These are phyloP conservation scores for Sericinus montela DNA, from an alignment of 2,888 invertebrate species.

Conservation along the genomic window DNA sequence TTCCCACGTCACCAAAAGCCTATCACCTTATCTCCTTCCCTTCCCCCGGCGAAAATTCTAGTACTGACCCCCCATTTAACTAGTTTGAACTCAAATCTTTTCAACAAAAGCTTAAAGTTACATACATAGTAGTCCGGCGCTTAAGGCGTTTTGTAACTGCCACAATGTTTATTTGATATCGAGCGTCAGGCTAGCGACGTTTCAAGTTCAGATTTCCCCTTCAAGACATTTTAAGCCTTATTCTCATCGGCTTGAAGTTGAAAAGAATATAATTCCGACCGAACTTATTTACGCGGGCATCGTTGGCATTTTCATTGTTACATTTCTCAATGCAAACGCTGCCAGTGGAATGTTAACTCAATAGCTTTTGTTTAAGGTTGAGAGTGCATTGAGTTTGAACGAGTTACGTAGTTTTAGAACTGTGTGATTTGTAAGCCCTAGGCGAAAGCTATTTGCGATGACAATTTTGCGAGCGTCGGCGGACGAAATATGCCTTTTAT, in stretches of 20 bases:
- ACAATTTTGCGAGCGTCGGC: constrained; percentile 76
- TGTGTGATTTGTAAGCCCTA: constrained; percentile 39
- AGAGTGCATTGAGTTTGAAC: constrained; percentile 26
- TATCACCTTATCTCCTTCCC: constrained; percentile 56
- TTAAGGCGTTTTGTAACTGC: constrained; percentile 54
- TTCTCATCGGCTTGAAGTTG: constrained; percentile 49
- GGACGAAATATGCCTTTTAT: constrained; percentile 80
- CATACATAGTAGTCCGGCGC: constrained; percentile 34
- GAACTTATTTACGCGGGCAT: constrained; percentile 76
- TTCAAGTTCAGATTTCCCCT: constrained; percentile 76
- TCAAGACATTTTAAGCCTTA: constrained; percentile 66
- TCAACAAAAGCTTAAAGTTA: constrained; percentile 42
- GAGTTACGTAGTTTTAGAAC: constrained; percentile 36
- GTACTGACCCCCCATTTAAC: constrained; percentile 41
- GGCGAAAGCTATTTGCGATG: constrained; percentile 79
- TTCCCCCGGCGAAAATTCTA: constrained; percentile 77
- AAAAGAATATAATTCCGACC: constrained; percentile 45
- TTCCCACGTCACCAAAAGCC: constrained; percentile 40
- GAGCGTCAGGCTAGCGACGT: constrained; percentile 76
- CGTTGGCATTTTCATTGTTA: constrained; percentile 77
- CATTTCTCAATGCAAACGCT: constrained; percentile 45
- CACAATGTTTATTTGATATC: constrained; percentile 75
- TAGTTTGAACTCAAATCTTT: constrained; percentile 40
- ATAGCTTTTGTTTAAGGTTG: constrained; percentile 21
- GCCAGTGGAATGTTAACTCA: constrained; percentile 28